These are phyloP conservation scores for Rallus crepitans DNA, from an alignment of 2,797 vertebrate species.

Conservation along the genomic window DNA sequence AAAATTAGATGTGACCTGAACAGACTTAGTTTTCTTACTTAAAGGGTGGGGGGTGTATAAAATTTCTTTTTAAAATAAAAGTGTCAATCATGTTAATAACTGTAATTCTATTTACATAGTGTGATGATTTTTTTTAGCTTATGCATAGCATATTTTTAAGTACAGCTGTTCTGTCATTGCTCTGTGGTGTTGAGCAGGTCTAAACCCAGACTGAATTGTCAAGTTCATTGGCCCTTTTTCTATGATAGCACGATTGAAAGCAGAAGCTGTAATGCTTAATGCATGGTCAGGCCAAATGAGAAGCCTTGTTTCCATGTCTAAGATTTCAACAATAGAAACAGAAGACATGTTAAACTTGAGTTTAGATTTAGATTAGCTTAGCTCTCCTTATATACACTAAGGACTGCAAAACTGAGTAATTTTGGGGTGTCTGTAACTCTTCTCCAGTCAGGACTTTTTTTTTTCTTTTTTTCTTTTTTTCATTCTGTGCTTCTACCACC, in stretches of 20 bases:
- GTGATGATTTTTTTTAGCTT: background rate
- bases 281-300: background rate
- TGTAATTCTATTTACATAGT: background rate
- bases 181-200: background rate
- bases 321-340: background rate
- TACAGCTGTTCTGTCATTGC: background rate
- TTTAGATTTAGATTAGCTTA: background rate
- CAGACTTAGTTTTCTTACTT: background rate
- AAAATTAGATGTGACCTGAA: background rate
- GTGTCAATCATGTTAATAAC: background rate
- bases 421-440: background rate
- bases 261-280: background rate
- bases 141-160: background rate
- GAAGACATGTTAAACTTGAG: background rate
- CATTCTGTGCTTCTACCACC: background rate
- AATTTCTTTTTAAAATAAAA: background rate
- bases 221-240: background rate
- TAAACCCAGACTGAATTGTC: background rate
- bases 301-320: background rate
- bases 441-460: background rate
- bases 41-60: background rate
- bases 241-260: background rate
- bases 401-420: background rate
- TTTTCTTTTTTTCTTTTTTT: background rate
- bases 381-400: background rate